Percentiles rank a stretch among this genome's conserved stretches.
phyloP scores from a whole-genome alignment of 2,888 invertebrate species.

The Calameuta pallipes region DNA sequence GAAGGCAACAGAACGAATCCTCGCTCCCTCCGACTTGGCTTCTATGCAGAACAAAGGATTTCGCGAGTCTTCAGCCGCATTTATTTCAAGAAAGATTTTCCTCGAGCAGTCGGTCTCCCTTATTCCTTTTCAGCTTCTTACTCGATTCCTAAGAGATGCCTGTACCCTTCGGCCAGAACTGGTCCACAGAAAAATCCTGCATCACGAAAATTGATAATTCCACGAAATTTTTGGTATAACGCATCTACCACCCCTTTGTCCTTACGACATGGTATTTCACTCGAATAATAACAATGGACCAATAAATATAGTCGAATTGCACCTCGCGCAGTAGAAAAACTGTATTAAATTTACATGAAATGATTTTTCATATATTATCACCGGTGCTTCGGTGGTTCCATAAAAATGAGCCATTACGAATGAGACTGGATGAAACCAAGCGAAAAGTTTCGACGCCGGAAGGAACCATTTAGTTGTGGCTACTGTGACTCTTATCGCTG shows the following conservation, averaged over 20 bases:
- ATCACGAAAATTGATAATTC: not conserved
- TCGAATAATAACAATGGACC: not conserved
- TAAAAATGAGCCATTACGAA: not conserved
- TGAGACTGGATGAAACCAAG: not conserved
- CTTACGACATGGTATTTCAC: not conserved
- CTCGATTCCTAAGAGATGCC: not conserved
- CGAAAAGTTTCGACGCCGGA: constrained; percentile 2
- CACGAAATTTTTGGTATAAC: not conserved
- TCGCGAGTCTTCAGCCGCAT: not conserved
- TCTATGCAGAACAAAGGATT: not conserved
- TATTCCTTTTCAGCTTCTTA: not conserved
- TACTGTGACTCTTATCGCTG: constrained; percentile 21
- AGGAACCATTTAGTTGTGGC: constrained; percentile 16
- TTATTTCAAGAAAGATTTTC: not conserved
- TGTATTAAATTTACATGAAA: not conserved
- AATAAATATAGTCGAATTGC: not conserved
- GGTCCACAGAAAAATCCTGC: not conserved
- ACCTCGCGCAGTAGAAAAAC: not conserved
- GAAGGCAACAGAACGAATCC: not conserved
- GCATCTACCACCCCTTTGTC: not conserved
- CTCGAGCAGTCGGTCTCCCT: not conserved
- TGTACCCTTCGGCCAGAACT: not conserved
- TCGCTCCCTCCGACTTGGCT: not conserved
- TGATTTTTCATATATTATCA: not conserved
- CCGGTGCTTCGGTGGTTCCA: not conserved